Evolutionary conservation across 2,888 invertebrate species (phyloP), one percentile per base, ranked within the genome.

Genomic region (Aproaerema taeniolella): DNA sequence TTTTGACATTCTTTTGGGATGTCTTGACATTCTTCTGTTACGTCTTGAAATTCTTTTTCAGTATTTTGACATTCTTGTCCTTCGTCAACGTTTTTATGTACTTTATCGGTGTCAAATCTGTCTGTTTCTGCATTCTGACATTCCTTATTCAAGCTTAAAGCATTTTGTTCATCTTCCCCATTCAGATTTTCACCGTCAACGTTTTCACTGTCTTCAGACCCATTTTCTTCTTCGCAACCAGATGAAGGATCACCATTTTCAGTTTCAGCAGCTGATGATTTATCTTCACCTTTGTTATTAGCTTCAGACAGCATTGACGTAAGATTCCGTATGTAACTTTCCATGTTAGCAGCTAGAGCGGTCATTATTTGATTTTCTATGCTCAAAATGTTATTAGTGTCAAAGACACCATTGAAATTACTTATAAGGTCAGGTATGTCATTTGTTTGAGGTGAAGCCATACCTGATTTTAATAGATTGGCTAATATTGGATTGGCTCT

Each of bases 401-500:
- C 67, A 29, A 66, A 61, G 39, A 53, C 31, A 14, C 55, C 57
- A 0, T 55, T 58, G 2, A 28, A 33, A 9, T 11, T 17, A 32
- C n/a, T 16, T 7, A 20, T 7, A 20, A 4, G 5, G 20, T 20
- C 20, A 6, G 20, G 20, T 7, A 7, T 20, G 20, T 29, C 36
- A 11, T 11, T 24, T 16, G 29, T 28, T 5, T n/a, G n/a, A n/a
- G 28, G 8, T n/a, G 6, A 10, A 1, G 53, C 38, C 14, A 52
- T 49, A 10, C 47, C 53, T 51, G 42, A 46, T 46, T 68, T 76
- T 0, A 85, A 46, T 3, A 85, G 41, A 44, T 83, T 82, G 0
- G 82, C 83, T 35, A 85, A 47, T 12, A 85, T 85, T 0, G 86
- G 85, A 44, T 85, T 85, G 0, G 83, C 69, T 46, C 60, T 67